These are phyloP conservation scores for Lottia gigantea DNA, from an alignment of 2,888 invertebrate species.

Conservation along the genomic window DNA sequence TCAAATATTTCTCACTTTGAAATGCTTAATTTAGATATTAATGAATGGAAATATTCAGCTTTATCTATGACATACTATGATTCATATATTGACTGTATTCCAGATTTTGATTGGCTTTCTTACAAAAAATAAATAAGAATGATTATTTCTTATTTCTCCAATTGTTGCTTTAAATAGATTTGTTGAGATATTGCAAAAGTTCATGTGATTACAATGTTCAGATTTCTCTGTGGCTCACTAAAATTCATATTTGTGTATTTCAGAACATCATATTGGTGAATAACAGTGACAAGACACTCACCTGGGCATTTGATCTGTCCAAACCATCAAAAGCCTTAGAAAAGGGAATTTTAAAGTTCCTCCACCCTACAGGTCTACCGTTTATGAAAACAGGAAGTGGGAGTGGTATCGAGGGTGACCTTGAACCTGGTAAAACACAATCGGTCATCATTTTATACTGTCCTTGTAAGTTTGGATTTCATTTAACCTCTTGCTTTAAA, in stretches of 20 bases:
- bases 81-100: too few species aligned
- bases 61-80: too few species aligned
- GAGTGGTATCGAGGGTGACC: constrained; percentile 56
- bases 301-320: constrained; percentile 63
- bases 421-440: constrained; percentile 61
- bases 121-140: too few species aligned
- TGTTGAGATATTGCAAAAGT: too few species aligned
- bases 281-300: constrained; percentile 56
- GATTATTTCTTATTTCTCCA: too few species aligned
- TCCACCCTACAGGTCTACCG: constrained; percentile 61
- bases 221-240: background rate
- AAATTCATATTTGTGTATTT: constrained; percentile 15
- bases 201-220: too few species aligned
- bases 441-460: constrained; percentile 61
- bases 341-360: constrained; percentile 62
- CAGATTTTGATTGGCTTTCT: too few species aligned
- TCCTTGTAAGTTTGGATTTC: constrained; percentile 54
- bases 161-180: too few species aligned
- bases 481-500: background rate
- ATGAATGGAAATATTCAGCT: too few species aligned
- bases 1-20: background rate
- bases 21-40: background rate
- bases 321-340: constrained; percentile 50
- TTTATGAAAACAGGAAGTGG: constrained; percentile 49
- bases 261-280: constrained; percentile 62